Percentiles rank a stretch among this genome's conserved stretches.
Conservation (phyloP, 2,797 vertebrate species). For the Esox masquinongy region DNA sequence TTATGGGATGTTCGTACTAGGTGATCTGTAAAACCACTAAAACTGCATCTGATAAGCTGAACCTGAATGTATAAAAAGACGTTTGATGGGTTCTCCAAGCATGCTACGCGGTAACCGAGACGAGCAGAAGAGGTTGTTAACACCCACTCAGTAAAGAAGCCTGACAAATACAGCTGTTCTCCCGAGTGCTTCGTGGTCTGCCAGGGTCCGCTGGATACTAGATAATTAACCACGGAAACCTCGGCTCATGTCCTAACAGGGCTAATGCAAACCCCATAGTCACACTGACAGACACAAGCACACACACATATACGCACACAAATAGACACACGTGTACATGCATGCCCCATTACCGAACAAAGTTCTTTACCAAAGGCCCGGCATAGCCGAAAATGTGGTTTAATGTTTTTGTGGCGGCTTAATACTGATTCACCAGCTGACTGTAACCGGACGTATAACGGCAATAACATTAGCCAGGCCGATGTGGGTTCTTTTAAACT, state of each 20-base stretch:
- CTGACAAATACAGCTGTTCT: constrained; percentile 71
- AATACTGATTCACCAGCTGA: constrained; percentile 30
- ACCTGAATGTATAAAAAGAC: neutral
- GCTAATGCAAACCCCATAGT: neutral
- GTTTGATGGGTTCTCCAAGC: neutral
- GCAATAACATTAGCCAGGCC: neutral
- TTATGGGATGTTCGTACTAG: neutral
- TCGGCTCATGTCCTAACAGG: neutral
- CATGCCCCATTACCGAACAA: constrained; percentile 11
- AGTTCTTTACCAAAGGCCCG: constrained; percentile 30
- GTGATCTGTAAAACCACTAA: neutral
- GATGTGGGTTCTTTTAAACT: neutral
- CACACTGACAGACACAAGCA: neutral
- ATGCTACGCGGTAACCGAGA: neutral
- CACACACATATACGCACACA: neutral
- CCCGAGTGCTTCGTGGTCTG: constrained; percentile 27
- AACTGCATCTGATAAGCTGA: neutral
- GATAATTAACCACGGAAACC: too few relatives aligned
- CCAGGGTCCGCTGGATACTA: neutral
- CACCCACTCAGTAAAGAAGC: constrained; percentile 43
- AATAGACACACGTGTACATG: neutral
- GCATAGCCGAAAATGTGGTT: constrained; percentile 47
- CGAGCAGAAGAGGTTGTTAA: neutral
- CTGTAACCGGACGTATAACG: neutral
- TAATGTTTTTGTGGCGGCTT: constrained; percentile 79